These are phyloP conservation scores for Nyctibius grandis DNA, from an alignment of 2,797 vertebrate species.

Conservation along the genomic window DNA sequence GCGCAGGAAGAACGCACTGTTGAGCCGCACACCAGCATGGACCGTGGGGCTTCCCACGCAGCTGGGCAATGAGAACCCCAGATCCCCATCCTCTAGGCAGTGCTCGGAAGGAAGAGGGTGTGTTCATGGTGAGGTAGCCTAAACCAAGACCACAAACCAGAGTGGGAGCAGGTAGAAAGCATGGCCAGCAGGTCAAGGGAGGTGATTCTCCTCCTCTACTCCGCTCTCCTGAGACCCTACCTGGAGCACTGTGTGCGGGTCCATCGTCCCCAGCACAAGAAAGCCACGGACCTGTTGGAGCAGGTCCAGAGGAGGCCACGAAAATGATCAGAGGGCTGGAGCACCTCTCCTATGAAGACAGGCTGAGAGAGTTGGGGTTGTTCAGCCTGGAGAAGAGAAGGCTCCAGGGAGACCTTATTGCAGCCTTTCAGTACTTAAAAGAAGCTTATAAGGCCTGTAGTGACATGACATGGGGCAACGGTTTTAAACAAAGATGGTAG, in stretches of 20 bases:
- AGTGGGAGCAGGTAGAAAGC: not conserved
- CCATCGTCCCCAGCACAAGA: not conserved
- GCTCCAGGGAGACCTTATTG: not conserved
- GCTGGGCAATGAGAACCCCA: not conserved
- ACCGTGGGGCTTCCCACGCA: not conserved
- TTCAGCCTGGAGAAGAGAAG: not conserved
- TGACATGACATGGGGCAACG: not conserved
- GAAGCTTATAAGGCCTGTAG: not conserved
- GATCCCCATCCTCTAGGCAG: not conserved
- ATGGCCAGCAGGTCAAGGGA: not conserved
- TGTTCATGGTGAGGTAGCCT: not conserved
- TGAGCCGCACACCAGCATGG: not conserved
- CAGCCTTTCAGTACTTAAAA: not conserved
- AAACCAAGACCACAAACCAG: not conserved
- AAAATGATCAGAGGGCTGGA: not conserved
- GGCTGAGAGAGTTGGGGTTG: not conserved
- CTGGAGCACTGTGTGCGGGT: not conserved
- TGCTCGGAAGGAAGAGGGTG: not conserved
- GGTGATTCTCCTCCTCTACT: not conserved
- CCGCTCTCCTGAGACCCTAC: not conserved
- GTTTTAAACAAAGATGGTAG: not conserved
- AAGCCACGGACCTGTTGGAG: no score
- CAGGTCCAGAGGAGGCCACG: accelerated
- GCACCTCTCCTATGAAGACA: not conserved
- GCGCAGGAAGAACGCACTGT: not conserved